Conservation (phyloP, 2,888 invertebrate species). For the Campoplex nolae region DNA sequence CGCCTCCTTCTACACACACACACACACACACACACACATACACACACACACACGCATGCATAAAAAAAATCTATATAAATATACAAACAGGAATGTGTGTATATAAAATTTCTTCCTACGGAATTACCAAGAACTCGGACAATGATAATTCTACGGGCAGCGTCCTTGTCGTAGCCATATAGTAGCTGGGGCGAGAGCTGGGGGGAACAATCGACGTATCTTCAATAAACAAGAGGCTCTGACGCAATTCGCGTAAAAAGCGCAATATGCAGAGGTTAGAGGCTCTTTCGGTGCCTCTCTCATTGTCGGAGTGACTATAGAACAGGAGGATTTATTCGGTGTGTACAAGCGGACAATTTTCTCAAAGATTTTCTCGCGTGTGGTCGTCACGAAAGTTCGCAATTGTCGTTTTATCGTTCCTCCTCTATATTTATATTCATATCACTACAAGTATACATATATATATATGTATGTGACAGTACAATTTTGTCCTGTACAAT, state of each 20-base stretch:
- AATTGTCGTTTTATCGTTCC: conserved; percentile 33
- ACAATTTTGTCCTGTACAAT: conserved; percentile 5
- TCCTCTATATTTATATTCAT: background rate
- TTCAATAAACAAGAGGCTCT: conserved; percentile 53
- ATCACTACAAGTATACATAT: background rate
- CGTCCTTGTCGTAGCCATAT: conserved; percentile 53
- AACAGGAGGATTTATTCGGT: conserved; percentile 22
- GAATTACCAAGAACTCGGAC: conserved; percentile 66
- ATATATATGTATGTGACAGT: background rate
- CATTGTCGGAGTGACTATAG: background rate
- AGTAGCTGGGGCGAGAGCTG: background rate
- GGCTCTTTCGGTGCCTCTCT: background rate
- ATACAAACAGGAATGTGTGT: background rate
- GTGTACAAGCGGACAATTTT: conserved; percentile 29
- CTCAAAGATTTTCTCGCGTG: conserved; percentile 32
- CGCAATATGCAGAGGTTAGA: background rate
- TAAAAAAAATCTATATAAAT: background rate
- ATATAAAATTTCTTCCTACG: conserved; percentile 48
- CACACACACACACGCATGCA: background rate
- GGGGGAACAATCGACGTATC: conserved; percentile 64
- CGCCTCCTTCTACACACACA: conserved; percentile 5
- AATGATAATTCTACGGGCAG: conserved; percentile 62
- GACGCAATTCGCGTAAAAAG: conserved; percentile 51
- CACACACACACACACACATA: background rate
- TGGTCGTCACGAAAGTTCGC: conserved; percentile 23